Conservation (phyloP, 2,113 vertebrate species). For the Capra hircus region DNA sequence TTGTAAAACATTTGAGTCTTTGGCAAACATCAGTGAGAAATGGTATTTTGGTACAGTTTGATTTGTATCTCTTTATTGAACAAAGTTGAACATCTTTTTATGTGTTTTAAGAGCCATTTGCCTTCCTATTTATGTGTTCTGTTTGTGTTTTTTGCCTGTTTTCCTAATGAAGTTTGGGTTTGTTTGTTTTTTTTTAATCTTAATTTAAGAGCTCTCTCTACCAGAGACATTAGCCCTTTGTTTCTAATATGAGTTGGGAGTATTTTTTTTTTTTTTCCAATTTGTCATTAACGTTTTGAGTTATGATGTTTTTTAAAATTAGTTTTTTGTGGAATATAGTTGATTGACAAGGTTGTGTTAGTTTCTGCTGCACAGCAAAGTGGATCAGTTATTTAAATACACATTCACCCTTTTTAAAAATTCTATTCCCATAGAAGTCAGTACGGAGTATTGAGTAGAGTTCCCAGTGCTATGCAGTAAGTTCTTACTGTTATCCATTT, state of each 20-base stretch:
- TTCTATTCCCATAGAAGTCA: background rate
- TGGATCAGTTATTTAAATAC: background rate
- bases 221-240: background rate
- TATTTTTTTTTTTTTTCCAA: background rate
- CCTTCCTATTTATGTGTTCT: background rate
- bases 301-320: background rate
- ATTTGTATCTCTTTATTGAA: background rate
- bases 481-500: background rate
- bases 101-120: background rate
- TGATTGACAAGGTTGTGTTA: background rate
- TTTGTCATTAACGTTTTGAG: background rate
- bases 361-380: background rate
- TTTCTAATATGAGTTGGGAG: background rate
- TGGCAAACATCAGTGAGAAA: background rate
- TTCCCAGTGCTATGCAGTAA: background rate
- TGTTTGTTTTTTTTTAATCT: background rate
- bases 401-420: background rate
- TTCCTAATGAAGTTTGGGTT: background rate
- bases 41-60: background rate
- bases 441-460: background rate
- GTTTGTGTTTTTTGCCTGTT: background rate
- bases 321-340: background rate
- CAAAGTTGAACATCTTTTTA: background rate
- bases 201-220: background rate
- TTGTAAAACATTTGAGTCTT: conserved; percentile 2